Conservation (phyloP, 2,797 vertebrate species). For the Adelosebastes latens region DNA sequence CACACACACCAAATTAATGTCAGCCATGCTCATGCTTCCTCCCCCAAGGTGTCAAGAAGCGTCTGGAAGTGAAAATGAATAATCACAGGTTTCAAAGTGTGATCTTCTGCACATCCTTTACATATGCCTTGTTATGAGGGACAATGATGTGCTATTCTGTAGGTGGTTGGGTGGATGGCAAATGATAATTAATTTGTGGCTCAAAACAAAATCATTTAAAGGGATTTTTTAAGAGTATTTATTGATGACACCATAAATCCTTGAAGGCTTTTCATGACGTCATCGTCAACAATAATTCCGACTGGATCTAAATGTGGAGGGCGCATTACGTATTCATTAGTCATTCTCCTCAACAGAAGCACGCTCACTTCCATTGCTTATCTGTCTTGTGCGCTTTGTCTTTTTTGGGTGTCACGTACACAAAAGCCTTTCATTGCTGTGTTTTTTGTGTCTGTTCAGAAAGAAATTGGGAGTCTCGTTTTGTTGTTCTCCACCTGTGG, state of each 20-base stretch:
- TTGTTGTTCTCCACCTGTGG: conserved; percentile 25
- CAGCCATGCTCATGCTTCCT: neutral
- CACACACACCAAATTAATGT: neutral
- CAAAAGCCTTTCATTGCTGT: conserved; percentile 24
- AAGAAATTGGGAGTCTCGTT: conserved; percentile 17
- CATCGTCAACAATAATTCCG: conserved; percentile 10
- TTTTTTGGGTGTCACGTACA: conserved; percentile 20
- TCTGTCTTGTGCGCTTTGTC: conserved; percentile 12
- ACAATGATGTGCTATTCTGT: conserved; percentile 34
- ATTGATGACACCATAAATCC: neutral
- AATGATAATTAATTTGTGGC: neutral
- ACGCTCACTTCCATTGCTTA: neutral
- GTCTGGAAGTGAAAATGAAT: conserved; percentile 71
- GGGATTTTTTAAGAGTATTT: neutral
- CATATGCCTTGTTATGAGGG: conserved; percentile 55
- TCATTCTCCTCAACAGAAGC: conserved; percentile 30
- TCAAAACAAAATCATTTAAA: neutral
- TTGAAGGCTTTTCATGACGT: conserved; percentile 15
- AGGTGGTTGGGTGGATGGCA: neutral
- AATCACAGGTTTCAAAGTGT: conserved; percentile 71
- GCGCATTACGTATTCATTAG: conserved; percentile 32
- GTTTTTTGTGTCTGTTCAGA: conserved; percentile 23
- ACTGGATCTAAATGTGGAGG: conserved; percentile 27
- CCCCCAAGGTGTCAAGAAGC: conserved; percentile 46
- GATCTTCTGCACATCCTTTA: conserved; percentile 62